Evolutionary conservation across 2,797 vertebrate species (phyloP).

Genomic region (Xerus rutilus): DNA sequence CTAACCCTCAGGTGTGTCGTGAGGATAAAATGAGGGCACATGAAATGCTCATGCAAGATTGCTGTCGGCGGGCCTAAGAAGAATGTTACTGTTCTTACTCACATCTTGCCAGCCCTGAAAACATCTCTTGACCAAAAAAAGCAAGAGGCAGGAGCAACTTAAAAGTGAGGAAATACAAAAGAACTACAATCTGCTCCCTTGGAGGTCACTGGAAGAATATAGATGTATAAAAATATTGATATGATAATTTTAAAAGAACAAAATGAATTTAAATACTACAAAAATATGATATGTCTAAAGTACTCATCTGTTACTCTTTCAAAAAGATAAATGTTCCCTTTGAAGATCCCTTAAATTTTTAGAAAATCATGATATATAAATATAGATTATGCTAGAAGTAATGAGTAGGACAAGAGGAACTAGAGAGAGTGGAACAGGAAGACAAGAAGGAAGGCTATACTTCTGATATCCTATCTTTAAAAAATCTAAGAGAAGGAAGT

Average conservation of each 20-base stretch:
- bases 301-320: neutral
- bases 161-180: neutral
- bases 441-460: neutral
- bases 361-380: neutral
- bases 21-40: neutral
- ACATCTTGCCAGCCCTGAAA: neutral
- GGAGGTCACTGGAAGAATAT: neutral
- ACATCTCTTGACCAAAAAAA: neutral
- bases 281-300: neutral
- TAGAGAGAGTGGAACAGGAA: neutral
- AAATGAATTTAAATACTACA: conserved; percentile 5
- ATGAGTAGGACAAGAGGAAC: neutral
- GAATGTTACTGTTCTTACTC: neutral
- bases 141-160: neutral
- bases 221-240: neutral
- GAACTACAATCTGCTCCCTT: neutral
- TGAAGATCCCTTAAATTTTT: neutral
- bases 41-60: neutral
- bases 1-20: neutral
- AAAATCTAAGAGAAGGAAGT: neutral
- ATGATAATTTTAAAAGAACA: neutral
- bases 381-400: neutral
- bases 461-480: neutral
- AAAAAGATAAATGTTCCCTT: neutral
- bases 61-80: neutral